Conservation (phyloP, 2,888 invertebrate species). For the Drosophila koepferae region DNA sequence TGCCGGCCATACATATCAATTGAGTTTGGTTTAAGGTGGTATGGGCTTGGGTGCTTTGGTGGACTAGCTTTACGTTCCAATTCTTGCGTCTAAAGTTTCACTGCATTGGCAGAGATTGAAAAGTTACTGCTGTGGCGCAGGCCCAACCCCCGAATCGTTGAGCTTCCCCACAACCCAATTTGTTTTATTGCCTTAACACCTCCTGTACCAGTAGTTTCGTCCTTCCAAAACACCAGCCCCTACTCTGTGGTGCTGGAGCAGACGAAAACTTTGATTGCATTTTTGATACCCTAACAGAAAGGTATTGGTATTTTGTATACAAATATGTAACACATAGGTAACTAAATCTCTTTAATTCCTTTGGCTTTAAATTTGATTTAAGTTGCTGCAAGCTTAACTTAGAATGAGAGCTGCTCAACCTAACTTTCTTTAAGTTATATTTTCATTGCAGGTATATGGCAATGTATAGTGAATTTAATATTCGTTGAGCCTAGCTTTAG, state of each 20-base stretch:
- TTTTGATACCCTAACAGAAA: conserved; percentile 24
- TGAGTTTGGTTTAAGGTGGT: conserved; percentile 33
- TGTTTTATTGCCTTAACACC: conserved; percentile 79
- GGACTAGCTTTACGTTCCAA: conserved; percentile 27
- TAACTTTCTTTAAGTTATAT: background rate
- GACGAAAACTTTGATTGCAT: conserved; percentile 76
- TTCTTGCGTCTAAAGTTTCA: conserved; percentile 60
- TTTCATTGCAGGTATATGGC: background rate
- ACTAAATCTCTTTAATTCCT: background rate
- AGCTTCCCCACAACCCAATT: conserved; percentile 18
- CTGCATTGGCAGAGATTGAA: conserved; percentile 72
- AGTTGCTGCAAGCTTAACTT: too few relatives aligned
- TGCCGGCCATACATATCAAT: conserved; percentile 73
- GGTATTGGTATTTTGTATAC: background rate
- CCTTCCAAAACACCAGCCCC: background rate
- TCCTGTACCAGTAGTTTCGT: conserved; percentile 6
- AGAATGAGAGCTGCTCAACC: too few relatives aligned
- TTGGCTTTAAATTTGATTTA: background rate
- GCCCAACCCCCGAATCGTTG: background rate
- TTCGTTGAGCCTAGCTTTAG: background rate
- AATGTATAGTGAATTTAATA: background rate
- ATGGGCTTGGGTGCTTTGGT: background rate
- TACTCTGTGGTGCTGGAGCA: conserved; percentile 2
- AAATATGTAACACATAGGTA: background rate
- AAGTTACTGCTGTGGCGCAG: conserved; percentile 60